Evolutionary conservation across 1,140 invertebrate species (phyloP).

Genomic region (Drosophila micromelanica): DNA sequence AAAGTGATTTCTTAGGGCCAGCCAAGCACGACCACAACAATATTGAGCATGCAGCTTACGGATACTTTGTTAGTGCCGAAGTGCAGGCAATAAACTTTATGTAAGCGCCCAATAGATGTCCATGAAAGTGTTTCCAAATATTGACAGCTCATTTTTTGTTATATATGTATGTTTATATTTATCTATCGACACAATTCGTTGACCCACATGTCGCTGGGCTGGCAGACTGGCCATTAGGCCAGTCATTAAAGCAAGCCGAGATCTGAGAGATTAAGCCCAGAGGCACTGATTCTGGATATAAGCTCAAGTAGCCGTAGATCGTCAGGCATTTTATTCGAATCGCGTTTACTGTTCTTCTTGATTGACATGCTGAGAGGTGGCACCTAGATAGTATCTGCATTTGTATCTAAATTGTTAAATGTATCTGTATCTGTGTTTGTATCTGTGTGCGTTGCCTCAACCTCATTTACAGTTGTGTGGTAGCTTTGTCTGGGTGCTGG

Average conservation of each 20-base stretch:
- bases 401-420: constrained; percentile 13
- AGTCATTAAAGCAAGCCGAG: constrained; percentile 65
- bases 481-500: constrained; percentile 18
- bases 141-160: constrained; percentile 66
- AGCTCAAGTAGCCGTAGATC: constrained; percentile 22
- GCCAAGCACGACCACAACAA: constrained; percentile 27
- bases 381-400: constrained; percentile 50
- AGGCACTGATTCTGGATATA: constrained; percentile 22
- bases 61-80: constrained; percentile 4
- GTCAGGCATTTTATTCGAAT: constrained; percentile 25
- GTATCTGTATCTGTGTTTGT: constrained; percentile 29
- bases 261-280: constrained; percentile 46
- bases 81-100: constrained; percentile 47
- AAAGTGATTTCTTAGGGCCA: constrained; percentile 53
- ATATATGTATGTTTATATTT: constrained; percentile 24
- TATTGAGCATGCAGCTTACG: constrained; percentile 28
- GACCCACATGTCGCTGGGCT: constrained; percentile 65
- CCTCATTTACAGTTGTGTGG: constrained; percentile 74
- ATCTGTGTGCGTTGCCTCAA: constrained; percentile 38
- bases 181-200: constrained; percentile 44
- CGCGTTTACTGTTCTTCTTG: constrained; percentile 68
- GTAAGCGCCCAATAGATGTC: constrained; percentile 27
- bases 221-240: constrained; percentile 31
- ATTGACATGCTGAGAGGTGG: constrained; percentile 59
- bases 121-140: constrained; percentile 24